These are phyloP conservation scores for Acinonyx jubatus DNA, from an alignment of 2,113 vertebrate genomes.

Conservation along the genomic window DNA sequence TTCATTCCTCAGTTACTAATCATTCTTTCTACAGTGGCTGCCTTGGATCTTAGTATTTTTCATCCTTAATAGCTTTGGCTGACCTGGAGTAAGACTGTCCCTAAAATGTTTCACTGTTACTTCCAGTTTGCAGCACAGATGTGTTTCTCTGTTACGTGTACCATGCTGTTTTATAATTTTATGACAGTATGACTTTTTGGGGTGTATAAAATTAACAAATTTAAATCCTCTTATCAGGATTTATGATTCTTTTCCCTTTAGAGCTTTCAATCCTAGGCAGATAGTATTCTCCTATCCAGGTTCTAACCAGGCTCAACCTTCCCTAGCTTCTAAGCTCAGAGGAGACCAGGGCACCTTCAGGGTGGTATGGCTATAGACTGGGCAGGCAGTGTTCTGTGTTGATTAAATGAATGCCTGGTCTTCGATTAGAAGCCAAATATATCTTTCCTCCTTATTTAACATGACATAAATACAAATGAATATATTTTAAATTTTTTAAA, in stretches of 20 bases:
- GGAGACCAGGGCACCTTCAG: background rate
- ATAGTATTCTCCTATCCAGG: background rate
- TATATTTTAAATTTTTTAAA: background rate
- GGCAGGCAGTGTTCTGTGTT: background rate
- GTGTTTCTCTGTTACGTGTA: background rate
- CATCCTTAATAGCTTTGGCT: background rate
- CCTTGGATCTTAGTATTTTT: background rate
- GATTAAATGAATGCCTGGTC: slow-evolving; percentile 9
- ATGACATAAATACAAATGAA: background rate
- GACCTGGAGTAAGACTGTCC: background rate
- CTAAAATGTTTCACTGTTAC: background rate
- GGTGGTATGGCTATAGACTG: background rate
- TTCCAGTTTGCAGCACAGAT: background rate
- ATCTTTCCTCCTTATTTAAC: slow-evolving; percentile 23
- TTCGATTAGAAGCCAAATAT: background rate
- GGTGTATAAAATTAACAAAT: background rate
- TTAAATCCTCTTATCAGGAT: background rate
- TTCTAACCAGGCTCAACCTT: background rate
- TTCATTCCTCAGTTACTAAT: background rate
- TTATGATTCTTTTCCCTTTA: background rate
- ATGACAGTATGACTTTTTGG: background rate
- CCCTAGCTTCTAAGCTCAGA: background rate
- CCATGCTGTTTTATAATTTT: slow-evolving; percentile 26
- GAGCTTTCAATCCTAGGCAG: background rate
- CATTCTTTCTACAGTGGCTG: background rate